Evolutionary conservation across 2,113 vertebrate genomes (phyloP).

Genomic region (Turdus rufiventris): DNA sequence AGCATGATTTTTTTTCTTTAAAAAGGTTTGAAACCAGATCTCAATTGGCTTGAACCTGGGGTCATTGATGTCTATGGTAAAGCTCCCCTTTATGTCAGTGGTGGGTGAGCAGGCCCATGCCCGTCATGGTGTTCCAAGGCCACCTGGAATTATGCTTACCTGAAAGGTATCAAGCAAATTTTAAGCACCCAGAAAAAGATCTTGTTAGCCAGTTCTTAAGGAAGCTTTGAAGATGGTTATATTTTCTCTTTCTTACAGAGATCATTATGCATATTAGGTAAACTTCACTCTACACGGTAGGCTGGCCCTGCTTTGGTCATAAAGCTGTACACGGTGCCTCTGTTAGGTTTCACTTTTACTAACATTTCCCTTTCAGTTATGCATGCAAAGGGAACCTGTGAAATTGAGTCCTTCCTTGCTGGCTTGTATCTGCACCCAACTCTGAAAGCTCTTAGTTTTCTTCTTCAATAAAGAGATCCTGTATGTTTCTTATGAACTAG

Average conservation of each 20-base stretch:
- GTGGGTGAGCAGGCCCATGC: neutral
- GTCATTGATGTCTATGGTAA: neutral
- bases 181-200: neutral
- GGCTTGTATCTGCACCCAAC: neutral
- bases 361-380: neutral
- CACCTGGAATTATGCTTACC: neutral
- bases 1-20: neutral
- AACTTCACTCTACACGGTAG: neutral
- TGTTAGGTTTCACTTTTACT: constrained; percentile 26
- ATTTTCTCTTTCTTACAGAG: neutral
- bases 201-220: neutral
- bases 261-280: neutral
- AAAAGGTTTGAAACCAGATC: neutral
- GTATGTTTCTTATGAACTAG: neutral
- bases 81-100: neutral
- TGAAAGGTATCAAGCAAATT: neutral
- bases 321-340: neutral
- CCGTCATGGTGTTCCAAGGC: neutral
- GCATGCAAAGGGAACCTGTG: neutral
- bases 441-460: neutral
- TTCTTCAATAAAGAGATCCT: neutral
- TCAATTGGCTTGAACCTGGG: neutral
- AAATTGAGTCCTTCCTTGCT: neutral
- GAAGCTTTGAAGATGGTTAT: neutral
- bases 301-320: neutral